A percentile compares a stretch with the other conserved stretches of the same genome.
Evolutionary conservation across 2,797 vertebrate species (phyloP).

Genomic region (Acridotheres tristis): DNA sequence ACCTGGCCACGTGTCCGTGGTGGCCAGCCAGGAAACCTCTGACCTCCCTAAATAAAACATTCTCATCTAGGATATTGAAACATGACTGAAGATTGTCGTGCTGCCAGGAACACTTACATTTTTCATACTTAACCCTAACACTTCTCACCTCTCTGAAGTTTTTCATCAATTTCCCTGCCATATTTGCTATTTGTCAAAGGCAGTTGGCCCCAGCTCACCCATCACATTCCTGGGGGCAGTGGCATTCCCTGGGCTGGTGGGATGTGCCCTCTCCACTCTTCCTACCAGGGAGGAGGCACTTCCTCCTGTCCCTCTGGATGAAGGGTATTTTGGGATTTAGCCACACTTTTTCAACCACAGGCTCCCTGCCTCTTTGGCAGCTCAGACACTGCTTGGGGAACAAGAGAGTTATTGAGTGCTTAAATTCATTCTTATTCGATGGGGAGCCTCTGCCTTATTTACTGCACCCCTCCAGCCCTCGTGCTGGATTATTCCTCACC

Average conservation of each 20-base stretch:
- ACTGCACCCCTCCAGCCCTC: neutral
- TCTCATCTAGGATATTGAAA: neutral
- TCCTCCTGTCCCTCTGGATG: neutral
- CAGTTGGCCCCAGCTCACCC: neutral
- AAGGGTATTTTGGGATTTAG: neutral
- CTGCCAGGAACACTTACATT: neutral
- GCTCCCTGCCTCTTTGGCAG: neutral
- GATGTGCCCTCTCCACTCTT: accelerated
- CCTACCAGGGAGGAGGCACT: neutral
- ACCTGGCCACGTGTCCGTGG: accelerated
- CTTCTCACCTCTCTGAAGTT: neutral
- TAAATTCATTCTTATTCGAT: neutral
- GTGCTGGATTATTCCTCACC: neutral
- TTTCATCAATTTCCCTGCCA: neutral
- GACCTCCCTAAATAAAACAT: slow-evolving; percentile 22
- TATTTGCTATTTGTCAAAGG: neutral
- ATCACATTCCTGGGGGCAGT: accelerated
- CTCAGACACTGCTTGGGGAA: neutral
- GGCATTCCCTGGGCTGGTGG: neutral
- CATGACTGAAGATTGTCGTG: neutral
- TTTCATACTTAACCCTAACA: slow-evolving; percentile 32
- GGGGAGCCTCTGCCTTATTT: neutral
- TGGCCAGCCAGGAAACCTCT: neutral
- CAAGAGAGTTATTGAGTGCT: neutral
- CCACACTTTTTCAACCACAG: neutral